Evolutionary conservation across 2,797 vertebrate species (phyloP).

Genomic region (Bovichtus diacanthus): DNA sequence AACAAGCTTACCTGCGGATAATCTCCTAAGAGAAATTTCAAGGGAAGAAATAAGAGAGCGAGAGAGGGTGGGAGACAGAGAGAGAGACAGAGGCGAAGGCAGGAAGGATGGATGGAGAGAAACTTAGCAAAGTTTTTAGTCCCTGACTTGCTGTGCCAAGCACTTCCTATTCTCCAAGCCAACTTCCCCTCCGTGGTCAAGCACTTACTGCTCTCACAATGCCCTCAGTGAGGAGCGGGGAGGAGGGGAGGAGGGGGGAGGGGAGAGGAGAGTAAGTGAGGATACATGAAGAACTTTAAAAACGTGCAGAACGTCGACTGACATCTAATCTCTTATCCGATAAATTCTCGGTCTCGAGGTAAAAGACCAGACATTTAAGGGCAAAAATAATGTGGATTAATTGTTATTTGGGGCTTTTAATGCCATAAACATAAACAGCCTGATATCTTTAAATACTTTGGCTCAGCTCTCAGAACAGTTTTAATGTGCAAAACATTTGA

Average conservation of each 20-base stretch:
- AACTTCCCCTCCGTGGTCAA: slow-evolving; percentile 83
- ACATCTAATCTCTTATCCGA: neutral
- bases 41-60: slow-evolving; percentile 78
- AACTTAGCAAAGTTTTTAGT: slow-evolving; percentile 87
- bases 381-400: neutral
- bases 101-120: slow-evolving; percentile 68
- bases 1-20: slow-evolving; percentile 90
- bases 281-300: neutral
- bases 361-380: neutral
- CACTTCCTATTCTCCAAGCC: slow-evolving; percentile 82
- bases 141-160: slow-evolving; percentile 84
- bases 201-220: slow-evolving; percentile 75
- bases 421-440: neutral
- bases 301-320: neutral
- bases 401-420: neutral
- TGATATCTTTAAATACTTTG: neutral
- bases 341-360: neutral
- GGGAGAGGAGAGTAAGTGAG: neutral
- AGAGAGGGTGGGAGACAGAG: slow-evolving; percentile 41
- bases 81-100: slow-evolving; percentile 31
- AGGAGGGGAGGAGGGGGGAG: neutral
- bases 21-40: slow-evolving; percentile 89
- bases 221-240: slow-evolving; percentile 48
- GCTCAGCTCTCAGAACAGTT: neutral
- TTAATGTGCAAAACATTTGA: neutral